A percentile compares a stretch with the other conserved stretches of the same genome.
Conservation (phyloP, 2,888 invertebrate species). For the Eupithecia tripunctaria region DNA sequence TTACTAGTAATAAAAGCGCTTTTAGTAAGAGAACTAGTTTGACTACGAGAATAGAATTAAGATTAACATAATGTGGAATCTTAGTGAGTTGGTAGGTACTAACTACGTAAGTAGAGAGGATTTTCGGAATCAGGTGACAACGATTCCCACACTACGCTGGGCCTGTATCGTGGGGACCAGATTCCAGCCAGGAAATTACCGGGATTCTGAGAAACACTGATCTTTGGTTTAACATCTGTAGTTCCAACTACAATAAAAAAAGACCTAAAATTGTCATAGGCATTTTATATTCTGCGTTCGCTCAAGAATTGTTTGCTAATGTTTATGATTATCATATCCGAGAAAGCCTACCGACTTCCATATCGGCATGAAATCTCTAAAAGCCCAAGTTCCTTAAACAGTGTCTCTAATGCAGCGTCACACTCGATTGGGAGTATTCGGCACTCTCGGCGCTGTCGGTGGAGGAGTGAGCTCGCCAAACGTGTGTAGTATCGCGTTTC, state of each 20-base stretch:
- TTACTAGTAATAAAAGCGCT: too few species aligned
- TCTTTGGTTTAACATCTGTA: neutral
- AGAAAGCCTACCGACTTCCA: neutral
- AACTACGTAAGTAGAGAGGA: too few species aligned
- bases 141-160: too few species aligned
- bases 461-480: constrained; percentile 42
- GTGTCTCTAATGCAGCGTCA: constrained; percentile 26
- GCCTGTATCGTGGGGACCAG: too few species aligned
- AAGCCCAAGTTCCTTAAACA: constrained; percentile 13
- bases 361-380: neutral
- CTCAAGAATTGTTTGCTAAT: neutral
- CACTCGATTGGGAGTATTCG: constrained; percentile 36
- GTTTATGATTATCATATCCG: neutral
- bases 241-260: neutral
- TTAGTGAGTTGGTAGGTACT: too few species aligned
- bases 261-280: neutral
- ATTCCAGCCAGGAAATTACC: neutral
- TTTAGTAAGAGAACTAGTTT: neutral
- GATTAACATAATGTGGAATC: too few species aligned
- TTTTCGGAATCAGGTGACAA: too few species aligned
- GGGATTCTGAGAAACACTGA: neutral
- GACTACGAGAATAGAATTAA: neutral
- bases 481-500: constrained; percentile 61
- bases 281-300: neutral
- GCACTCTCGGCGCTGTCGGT: neutral